phyloP scores from a whole-genome alignment of 2,113 vertebrate genomes.

The Lichenostomus cassidix region DNA sequence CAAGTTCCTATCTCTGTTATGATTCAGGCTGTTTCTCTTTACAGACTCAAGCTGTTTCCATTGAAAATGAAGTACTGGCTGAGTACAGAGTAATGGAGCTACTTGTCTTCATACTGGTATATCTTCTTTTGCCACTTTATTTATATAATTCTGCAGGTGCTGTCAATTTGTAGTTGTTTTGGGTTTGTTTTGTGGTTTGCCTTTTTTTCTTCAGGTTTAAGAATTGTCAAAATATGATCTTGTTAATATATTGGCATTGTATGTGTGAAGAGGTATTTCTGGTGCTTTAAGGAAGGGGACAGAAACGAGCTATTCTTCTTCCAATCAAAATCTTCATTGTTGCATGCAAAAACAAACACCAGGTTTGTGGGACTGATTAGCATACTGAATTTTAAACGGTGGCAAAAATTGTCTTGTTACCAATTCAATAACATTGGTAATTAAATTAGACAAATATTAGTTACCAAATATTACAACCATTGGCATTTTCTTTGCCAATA shows the following conservation, averaged over 20 bases:
- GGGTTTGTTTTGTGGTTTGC: neutral
- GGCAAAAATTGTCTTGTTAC: neutral
- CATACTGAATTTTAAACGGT: neutral
- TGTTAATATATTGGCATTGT: neutral
- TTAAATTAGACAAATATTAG: neutral
- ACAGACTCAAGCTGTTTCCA: neutral
- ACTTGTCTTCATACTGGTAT: neutral
- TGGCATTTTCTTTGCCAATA: neutral
- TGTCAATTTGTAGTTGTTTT: neutral
- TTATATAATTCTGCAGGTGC: neutral
- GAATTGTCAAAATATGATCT: neutral
- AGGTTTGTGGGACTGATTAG: neutral
- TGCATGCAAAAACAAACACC: neutral
- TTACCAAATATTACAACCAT: neutral
- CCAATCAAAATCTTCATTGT: neutral
- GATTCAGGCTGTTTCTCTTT: neutral
- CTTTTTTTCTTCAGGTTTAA: neutral
- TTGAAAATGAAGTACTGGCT: neutral
- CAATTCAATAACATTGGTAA: neutral
- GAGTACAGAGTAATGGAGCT: neutral
- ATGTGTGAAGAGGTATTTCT: neutral
- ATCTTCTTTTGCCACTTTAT: neutral
- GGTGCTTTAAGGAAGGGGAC: accelerated
- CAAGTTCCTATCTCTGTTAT: neutral
- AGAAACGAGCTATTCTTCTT: neutral